Percentiles rank a stretch among this genome's conserved stretches.
These are phyloP conservation scores for Mesorhabditis belari DNA, from an alignment of 2,888 invertebrate genomes.

Conservation along the genomic window DNA sequence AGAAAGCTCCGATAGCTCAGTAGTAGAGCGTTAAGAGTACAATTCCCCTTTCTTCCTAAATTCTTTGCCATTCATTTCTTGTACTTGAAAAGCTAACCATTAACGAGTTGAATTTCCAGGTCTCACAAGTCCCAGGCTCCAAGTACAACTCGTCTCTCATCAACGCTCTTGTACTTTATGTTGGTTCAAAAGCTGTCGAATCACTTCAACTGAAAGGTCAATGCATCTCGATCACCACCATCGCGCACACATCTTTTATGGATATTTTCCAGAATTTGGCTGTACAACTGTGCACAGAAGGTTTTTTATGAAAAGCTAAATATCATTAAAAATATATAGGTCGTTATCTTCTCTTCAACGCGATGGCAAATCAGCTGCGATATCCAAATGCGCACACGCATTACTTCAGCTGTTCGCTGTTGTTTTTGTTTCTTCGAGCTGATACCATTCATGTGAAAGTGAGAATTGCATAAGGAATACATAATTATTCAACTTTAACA, in stretches of 20 bases:
- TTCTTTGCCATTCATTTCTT: constrained; percentile 9
- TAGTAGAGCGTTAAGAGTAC: too few species aligned
- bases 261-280: constrained; percentile 99
- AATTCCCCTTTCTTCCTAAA: too few species aligned
- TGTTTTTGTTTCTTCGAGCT: constrained; percentile 86
- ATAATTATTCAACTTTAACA: too few species aligned
- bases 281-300: constrained; percentile 94
- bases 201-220: constrained; percentile 82
- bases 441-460: constrained; percentile 96
- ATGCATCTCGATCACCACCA: constrained; percentile 91
- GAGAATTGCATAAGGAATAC: too few species aligned
- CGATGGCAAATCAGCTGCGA: constrained; percentile 93
- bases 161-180: constrained; percentile 93
- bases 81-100: too few species aligned
- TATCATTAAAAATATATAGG: constrained; percentile 50
- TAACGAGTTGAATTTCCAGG: constrained; percentile 61
- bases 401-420: constrained; percentile 93
- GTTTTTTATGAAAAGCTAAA: constrained; percentile 57
- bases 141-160: constrained; percentile 90
- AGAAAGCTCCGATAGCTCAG: too few species aligned
- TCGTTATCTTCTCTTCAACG: constrained; percentile 91
- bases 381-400: constrained; percentile 99
- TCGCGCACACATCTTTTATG: constrained; percentile 96
- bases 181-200: constrained; percentile 82
- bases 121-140: constrained; percentile 68